Conservation (phyloP, 2,113 vertebrate genomes). For the Indicator indicator region DNA sequence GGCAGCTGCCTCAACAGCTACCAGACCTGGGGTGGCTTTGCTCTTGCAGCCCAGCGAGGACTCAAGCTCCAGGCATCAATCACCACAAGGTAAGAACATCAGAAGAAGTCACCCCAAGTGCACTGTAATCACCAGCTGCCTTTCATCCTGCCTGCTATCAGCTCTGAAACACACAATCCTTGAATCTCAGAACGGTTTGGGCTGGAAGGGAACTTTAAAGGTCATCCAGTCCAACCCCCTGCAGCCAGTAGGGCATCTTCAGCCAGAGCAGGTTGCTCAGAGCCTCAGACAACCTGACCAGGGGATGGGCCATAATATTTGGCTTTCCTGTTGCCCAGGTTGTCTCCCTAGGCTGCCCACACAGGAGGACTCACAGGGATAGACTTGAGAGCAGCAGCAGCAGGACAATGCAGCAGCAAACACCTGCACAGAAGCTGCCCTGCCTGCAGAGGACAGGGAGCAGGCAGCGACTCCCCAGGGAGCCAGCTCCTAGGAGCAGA, state of each 20-base stretch:
- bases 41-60: accelerated
- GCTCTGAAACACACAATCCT: neutral
- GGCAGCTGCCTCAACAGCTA: neutral
- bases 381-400: neutral
- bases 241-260: neutral
- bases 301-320: neutral
- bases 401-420: neutral
- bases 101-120: neutral
- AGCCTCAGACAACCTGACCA: neutral
- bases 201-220: neutral
- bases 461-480: neutral
- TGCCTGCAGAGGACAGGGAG: neutral
- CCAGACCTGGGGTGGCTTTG: neutral
- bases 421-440: neutral
- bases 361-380: neutral
- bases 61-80: neutral
- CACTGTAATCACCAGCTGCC: neutral
- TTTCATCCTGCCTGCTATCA: neutral
- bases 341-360: neutral
- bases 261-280: neutral
- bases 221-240: neutral
- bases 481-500: neutral
- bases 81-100: accelerated
- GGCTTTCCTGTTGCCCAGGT: neutral
- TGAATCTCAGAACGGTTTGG: neutral